A percentile compares a stretch with the other conserved stretches of the same genome.
Evolutionary conservation across 2,113 vertebrate genomes (phyloP).

Genomic region (Pachyramphus minor): DNA sequence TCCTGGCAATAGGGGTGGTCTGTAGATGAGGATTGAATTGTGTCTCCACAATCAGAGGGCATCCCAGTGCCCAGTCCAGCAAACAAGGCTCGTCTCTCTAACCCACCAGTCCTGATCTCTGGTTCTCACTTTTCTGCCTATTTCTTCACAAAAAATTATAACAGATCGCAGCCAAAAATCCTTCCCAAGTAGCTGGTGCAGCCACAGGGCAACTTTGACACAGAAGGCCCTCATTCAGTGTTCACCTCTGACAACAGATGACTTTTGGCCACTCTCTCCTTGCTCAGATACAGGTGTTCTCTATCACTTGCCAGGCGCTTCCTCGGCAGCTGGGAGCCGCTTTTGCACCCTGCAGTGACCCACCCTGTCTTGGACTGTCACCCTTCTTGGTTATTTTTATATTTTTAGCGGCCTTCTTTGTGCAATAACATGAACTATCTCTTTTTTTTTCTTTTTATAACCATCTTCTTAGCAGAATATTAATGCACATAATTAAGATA

Average conservation of each 20-base stretch:
- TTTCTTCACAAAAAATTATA: not conserved
- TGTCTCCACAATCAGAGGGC: not conserved
- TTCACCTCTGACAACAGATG: not conserved
- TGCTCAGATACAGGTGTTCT: not conserved
- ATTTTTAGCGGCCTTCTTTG: not conserved
- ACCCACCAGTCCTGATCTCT: accelerated
- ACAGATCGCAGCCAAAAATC: not conserved
- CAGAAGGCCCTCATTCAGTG: not conserved
- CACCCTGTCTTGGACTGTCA: not conserved
- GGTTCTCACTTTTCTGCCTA: not conserved
- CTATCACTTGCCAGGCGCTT: accelerated
- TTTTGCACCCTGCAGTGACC: not conserved
- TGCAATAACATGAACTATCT: not conserved
- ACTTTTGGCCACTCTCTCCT: not conserved
- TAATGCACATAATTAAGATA: constrained; percentile 46
- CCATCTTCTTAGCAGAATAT: constrained; percentile 31
- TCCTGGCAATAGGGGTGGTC: accelerated
- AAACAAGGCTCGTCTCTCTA: not conserved
- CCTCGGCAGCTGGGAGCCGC: not conserved
- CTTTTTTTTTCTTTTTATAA: not conserved
- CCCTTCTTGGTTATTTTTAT: not conserved
- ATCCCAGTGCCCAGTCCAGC: not conserved
- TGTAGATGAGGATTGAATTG: not conserved
- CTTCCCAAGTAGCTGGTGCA: not conserved
- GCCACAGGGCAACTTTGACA: not conserved